These are phyloP conservation scores for Perodicticus potto DNA, from an alignment of 2,797 vertebrate genomes.

Conservation along the genomic window DNA sequence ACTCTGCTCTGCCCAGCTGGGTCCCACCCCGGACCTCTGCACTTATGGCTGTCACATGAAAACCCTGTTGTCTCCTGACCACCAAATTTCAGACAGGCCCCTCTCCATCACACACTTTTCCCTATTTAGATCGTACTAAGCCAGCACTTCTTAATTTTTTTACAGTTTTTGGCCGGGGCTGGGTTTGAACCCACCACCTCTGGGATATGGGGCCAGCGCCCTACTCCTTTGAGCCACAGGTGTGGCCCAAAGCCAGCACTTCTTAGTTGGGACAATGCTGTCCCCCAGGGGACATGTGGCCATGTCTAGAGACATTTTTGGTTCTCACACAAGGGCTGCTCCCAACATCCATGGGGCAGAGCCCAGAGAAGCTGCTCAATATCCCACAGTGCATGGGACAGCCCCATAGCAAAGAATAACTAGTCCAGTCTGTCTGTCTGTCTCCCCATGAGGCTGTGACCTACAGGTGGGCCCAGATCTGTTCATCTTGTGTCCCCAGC, in stretches of 20 bases:
- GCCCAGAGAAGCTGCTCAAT: background rate
- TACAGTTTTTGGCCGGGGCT: no score
- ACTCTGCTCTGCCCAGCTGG: background rate
- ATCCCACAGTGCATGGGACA: background rate
- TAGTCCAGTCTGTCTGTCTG: no score
- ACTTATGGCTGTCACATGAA: no score
- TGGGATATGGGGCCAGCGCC: no score
- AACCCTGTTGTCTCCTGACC: background rate
- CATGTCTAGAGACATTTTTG: background rate
- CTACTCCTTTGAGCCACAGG: no score
- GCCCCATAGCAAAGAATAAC: background rate
- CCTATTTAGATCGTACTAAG: background rate
- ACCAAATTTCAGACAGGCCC: no score
- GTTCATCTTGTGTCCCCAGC: background rate
- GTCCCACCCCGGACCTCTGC: background rate
- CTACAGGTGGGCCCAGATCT: no score
- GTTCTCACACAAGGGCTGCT: background rate
- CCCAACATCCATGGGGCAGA: background rate
- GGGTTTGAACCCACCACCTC: no score
- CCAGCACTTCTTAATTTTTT: background rate
- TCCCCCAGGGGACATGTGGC: background rate
- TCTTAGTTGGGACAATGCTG: accelerated
- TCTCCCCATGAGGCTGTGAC: background rate
- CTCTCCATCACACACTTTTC: background rate
- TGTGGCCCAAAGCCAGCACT: no score